phyloP scores from a whole-genome alignment of 92 coral and sea anemone genomes.

The Paragorgia papillata region DNA sequence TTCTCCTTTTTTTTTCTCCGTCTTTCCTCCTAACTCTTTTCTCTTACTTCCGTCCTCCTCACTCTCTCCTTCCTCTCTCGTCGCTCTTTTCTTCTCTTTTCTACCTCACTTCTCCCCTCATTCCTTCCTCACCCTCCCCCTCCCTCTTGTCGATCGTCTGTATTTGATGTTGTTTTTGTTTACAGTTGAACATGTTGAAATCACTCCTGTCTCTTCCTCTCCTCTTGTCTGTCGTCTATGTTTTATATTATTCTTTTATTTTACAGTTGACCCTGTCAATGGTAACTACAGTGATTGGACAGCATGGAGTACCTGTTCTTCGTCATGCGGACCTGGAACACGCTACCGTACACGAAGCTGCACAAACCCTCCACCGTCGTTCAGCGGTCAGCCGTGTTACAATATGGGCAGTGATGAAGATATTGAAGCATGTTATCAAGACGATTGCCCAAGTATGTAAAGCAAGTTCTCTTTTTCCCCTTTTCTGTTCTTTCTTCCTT shows the following conservation, averaged over 20 bases:
- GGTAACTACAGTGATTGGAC: constrained; percentile 90
- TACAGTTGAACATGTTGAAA: too few relatives aligned
- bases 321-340: constrained; percentile 85
- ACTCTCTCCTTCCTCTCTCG: too few relatives aligned
- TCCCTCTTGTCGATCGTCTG: too few relatives aligned
- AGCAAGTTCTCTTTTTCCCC: not conserved
- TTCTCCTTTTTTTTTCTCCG: too few relatives aligned
- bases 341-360: constrained; percentile 89
- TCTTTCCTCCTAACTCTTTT: too few relatives aligned
- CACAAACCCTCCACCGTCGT: constrained; percentile 94
- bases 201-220: too few relatives aligned
- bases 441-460: constrained; percentile 80
- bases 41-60: too few relatives aligned
- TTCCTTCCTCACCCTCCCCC: too few relatives aligned
- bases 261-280: constrained; percentile 62
- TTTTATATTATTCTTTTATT: not conserved
- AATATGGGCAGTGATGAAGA: constrained; percentile 89
- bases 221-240: too few relatives aligned
- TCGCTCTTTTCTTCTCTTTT: too few relatives aligned
- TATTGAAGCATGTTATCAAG: constrained; percentile 72
- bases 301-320: constrained; percentile 85
- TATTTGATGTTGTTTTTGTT: too few relatives aligned
- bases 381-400: constrained; percentile 92
- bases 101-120: too few relatives aligned
- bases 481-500: not conserved